Percentiles rank a stretch among this genome's conserved stretches.
Evolutionary conservation across 2,888 invertebrate species (phyloP).

Genomic region (Lamproptera curius): DNA sequence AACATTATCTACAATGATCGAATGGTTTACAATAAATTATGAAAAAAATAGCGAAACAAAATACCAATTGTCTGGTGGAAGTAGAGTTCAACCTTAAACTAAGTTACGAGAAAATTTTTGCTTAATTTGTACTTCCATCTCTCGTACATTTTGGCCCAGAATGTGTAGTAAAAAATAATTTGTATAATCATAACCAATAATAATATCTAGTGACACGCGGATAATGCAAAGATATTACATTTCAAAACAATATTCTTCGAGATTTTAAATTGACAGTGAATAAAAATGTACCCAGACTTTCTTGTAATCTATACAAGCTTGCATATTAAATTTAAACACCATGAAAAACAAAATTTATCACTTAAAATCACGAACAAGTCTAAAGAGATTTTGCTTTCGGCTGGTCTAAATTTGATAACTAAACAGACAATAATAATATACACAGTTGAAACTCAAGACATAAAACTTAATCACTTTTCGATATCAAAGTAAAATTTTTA

Average conservation of each 20-base stretch:
- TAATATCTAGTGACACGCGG: background rate
- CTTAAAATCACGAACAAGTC: no score
- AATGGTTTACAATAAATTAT: background rate
- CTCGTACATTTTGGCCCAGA: slow-evolving; percentile 71
- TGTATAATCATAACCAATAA: slow-evolving; percentile 15
- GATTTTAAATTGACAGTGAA: no score
- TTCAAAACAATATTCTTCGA: background rate
- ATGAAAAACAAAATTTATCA: no score
- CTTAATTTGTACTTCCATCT: slow-evolving; percentile 68
- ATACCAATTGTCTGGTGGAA: slow-evolving; percentile 24
- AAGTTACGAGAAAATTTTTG: slow-evolving; percentile 59
- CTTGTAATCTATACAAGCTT: no score
- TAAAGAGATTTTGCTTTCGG: no score
- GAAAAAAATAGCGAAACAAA: slow-evolving; percentile 2
- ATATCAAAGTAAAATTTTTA: slow-evolving; percentile 36
- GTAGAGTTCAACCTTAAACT: slow-evolving; percentile 53
- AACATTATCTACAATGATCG: slow-evolving; percentile 8
- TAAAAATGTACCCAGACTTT: no score
- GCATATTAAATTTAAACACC: no score
- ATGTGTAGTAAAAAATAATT: slow-evolving; percentile 48
- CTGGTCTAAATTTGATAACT: no score
- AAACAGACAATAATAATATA: slow-evolving; percentile 38
- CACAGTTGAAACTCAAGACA: slow-evolving; percentile 44
- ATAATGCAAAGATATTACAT: background rate
- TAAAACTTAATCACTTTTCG: slow-evolving; percentile 49